Evolutionary conservation across 64 coral and sea anemone genomes (phyloP).

Genomic region (Pachyseris speciosa): DNA sequence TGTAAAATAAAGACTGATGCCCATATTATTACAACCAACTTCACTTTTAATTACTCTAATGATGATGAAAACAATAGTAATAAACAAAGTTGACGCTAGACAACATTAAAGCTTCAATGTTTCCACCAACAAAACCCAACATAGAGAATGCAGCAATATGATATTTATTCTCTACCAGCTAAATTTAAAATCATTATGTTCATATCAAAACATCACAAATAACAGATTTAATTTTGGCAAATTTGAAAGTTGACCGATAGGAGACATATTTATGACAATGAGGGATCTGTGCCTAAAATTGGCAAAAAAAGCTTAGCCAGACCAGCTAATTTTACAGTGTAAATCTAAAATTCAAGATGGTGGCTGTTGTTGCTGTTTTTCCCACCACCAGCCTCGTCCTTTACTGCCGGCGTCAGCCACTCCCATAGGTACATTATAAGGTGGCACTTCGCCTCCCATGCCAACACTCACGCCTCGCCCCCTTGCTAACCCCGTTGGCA

Average conservation of each 20-base stretch:
- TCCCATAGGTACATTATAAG: constrained; percentile 30
- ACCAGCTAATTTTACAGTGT: not conserved
- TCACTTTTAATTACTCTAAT: no score
- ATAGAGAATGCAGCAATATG: not conserved
- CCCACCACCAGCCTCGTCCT: constrained; percentile 88
- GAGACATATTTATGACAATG: not conserved
- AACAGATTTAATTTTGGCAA: not conserved
- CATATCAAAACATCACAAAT: not conserved
- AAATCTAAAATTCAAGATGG: not conserved
- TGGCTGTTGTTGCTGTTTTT: constrained; percentile 73
- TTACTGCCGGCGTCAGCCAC: constrained; percentile 48
- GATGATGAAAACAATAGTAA: no score
- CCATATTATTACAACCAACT: no score
- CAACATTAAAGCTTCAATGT: no score
- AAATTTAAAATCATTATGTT: not conserved
- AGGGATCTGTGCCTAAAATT: not conserved
- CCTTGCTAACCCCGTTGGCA: constrained; percentile 58
- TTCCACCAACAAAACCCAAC: no score
- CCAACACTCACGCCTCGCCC: constrained; percentile 68
- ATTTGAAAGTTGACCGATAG: not conserved
- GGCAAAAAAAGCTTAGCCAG: not conserved
- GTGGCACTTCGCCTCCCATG: constrained; percentile 30
- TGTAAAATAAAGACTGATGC: no score
- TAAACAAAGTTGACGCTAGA: no score
- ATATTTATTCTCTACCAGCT: not conserved